A percentile compares a stretch with the other conserved stretches of the same genome.
Evolutionary conservation across 2,797 vertebrate species (phyloP).

Genomic region (Sitta carolinensis): DNA sequence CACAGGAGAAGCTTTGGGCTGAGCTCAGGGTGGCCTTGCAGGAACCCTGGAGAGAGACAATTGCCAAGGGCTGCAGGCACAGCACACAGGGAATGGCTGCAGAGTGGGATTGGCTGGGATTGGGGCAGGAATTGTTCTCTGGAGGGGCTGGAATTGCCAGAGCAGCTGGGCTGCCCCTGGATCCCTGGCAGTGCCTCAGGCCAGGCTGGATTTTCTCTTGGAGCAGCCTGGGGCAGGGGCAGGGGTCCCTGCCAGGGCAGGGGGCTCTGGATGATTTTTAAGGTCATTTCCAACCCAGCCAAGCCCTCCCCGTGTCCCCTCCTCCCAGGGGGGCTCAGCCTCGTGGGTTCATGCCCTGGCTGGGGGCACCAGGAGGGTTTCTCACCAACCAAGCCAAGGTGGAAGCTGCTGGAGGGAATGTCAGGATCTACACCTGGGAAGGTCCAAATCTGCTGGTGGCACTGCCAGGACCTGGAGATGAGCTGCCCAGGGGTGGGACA

Average conservation of each 20-base stretch:
- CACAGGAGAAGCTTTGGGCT: too few relatives aligned
- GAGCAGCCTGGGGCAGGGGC: background rate
- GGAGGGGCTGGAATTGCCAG: background rate
- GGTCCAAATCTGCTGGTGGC: background rate
- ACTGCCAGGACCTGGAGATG: background rate
- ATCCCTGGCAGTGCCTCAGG: background rate
- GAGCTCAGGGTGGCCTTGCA: background rate
- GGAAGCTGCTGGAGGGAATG: background rate
- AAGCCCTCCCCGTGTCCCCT: background rate
- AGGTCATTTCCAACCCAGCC: background rate
- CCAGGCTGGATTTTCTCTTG: background rate
- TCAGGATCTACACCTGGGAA: background rate
- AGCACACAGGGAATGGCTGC: background rate
- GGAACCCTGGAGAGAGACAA: too few relatives aligned
- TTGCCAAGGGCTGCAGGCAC: background rate
- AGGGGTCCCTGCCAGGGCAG: background rate
- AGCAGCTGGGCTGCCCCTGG: background rate
- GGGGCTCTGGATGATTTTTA: rapidly evolving
- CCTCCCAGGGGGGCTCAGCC: background rate
- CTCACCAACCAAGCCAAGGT: background rate
- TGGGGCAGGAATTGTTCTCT: background rate
- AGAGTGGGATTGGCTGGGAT: background rate
- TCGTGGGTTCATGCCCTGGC: background rate
- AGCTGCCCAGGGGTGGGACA: background rate
- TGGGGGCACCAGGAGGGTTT: background rate